A percentile compares a stretch with the other conserved stretches of the same genome.
These are phyloP conservation scores for Rhipidura dahli DNA, from an alignment of 2,113 vertebrate genomes.

Conservation along the genomic window DNA sequence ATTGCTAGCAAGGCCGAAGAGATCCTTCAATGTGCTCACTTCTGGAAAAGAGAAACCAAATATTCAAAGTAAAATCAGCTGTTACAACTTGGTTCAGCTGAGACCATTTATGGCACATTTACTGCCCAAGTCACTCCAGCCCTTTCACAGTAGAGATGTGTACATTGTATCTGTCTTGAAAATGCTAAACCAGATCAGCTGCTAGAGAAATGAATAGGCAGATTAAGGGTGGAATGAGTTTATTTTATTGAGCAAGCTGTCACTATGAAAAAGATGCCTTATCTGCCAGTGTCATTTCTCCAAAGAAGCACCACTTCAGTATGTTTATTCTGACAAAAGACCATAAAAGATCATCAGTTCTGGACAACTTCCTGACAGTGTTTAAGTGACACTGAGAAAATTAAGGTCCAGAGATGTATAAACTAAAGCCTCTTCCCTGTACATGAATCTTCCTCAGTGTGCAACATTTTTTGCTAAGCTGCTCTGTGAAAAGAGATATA, in stretches of 20 bases:
- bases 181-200: neutral
- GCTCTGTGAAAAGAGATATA: neutral
- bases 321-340: neutral
- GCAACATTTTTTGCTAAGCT: neutral
- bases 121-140: neutral
- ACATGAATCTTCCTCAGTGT: accelerated
- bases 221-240: neutral
- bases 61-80: neutral
- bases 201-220: neutral
- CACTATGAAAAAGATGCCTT: neutral
- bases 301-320: neutral
- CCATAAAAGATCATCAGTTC: neutral
- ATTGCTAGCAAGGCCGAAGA: constrained; percentile 90
- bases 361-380: neutral
- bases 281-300: neutral
- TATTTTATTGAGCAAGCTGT: neutral
- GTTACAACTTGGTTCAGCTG: neutral
- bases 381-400: neutral
- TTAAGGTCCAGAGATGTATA: accelerated
- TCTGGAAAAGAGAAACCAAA: constrained; percentile 79
- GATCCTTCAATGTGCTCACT: constrained; percentile 96
- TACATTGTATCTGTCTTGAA: neutral
- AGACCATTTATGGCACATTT: neutral
- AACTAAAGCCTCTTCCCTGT: neutral
- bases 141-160: neutral